phyloP scores from a whole-genome alignment of 2,888 invertebrate species.

The Andrena chrysosceles region DNA sequence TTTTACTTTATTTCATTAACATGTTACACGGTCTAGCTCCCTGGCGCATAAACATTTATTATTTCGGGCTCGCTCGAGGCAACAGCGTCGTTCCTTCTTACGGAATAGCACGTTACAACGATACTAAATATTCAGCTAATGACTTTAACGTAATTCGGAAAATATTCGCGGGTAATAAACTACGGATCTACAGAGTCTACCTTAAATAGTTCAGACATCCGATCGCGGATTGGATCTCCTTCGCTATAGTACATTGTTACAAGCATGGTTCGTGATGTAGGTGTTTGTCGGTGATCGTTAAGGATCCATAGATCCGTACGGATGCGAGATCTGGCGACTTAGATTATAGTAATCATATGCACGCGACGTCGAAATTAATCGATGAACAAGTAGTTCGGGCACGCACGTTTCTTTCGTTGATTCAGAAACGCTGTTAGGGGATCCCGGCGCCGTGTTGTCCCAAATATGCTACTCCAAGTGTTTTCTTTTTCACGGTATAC shows the following conservation, averaged over 20 bases:
- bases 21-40: conserved; percentile 52
- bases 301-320: conserved; percentile 40
- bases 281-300: conserved; percentile 28
- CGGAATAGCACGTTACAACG: conserved; percentile 52
- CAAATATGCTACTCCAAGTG: conserved; percentile 38
- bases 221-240: conserved; percentile 38
- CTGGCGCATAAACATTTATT: conserved; percentile 62
- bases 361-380: conserved; percentile 46
- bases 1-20: conserved; percentile 49
- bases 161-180: conserved; percentile 58
- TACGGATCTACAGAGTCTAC: conserved; percentile 66
- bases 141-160: conserved; percentile 62
- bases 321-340: conserved; percentile 46
- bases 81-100: conserved; percentile 52
- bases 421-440: conserved; percentile 50
- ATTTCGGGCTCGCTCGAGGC: conserved; percentile 47
- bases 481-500: conserved; percentile 43
- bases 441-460: conserved; percentile 54
- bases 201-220: conserved; percentile 61
- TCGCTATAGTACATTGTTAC: conserved; percentile 60
- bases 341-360: conserved; percentile 45
- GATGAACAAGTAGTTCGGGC: conserved; percentile 51
- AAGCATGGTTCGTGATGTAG: conserved; percentile 44
- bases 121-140: conserved; percentile 58
- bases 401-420: conserved; percentile 56